These are phyloP conservation scores for Mormyrus lacerda DNA, from an alignment of 2,113 vertebrate species.

Conservation along the genomic window DNA sequence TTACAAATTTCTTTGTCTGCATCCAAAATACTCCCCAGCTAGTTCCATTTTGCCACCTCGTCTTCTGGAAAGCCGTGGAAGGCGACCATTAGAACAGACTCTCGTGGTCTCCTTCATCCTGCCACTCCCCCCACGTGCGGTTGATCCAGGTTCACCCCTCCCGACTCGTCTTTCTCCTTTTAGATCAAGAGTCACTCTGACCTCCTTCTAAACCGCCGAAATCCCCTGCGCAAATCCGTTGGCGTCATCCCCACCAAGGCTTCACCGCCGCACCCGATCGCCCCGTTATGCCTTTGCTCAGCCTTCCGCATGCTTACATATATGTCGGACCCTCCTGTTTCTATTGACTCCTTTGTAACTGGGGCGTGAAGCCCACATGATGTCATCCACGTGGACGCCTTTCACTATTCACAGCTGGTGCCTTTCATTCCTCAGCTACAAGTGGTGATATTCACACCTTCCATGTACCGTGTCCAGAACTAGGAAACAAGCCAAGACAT, in stretches of 20 bases:
- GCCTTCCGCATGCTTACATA: background rate
- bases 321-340: background rate
- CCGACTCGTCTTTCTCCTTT: background rate
- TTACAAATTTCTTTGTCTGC: background rate
- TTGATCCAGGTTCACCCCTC: background rate
- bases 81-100: background rate
- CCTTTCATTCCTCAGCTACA: background rate
- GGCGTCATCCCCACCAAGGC: background rate
- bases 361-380: background rate
- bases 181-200: background rate
- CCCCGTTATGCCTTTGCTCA: background rate
- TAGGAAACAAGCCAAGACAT: background rate
- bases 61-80: background rate
- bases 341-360: background rate
- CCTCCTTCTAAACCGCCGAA: background rate
- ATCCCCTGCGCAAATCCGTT: background rate
- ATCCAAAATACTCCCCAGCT: background rate
- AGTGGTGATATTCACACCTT: background rate
- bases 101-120: background rate
- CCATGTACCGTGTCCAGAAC: background rate
- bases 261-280: background rate
- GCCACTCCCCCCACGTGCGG: background rate
- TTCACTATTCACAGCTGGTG: background rate
- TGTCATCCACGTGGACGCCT: background rate
- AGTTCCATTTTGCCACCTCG: background rate